Percentiles rank a stretch among this genome's conserved stretches.
phyloP scores from a whole-genome alignment of 2,888 invertebrate genomes.

The Muscina levida region DNA sequence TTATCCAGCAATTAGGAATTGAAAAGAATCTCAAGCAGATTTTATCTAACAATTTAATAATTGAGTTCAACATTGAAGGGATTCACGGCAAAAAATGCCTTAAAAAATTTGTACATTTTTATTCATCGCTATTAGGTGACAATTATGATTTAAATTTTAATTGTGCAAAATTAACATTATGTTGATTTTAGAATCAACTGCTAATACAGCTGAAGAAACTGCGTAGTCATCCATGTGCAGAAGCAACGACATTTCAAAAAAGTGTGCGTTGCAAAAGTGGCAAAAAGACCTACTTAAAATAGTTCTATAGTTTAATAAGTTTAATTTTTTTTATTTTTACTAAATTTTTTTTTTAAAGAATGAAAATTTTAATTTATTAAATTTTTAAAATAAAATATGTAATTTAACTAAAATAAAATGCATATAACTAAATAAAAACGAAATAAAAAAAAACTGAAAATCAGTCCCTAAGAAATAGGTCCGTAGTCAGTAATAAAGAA shows the following conservation, averaged over 20 bases:
- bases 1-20: not conserved
- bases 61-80: not conserved
- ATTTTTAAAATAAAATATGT: not conserved
- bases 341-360: not conserved
- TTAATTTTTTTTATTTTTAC: not conserved
- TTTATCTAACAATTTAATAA: not conserved
- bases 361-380: not conserved
- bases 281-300: too few relatives aligned
- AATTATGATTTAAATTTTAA: not conserved
- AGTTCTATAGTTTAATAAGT: not conserved
- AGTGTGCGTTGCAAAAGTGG: too few relatives aligned
- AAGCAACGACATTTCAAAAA: not conserved
- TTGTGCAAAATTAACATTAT: not conserved
- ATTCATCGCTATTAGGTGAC: not conserved
- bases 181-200: not conserved
- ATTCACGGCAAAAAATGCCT: slow-evolving; percentile 6
- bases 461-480: not conserved
- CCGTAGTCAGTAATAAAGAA: not conserved
- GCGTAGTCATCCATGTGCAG: not conserved
- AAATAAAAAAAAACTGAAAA: not conserved
- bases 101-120: not conserved
- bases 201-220: not conserved
- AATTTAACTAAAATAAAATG: not conserved
- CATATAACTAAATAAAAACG: not conserved
- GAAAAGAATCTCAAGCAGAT: not conserved